These are phyloP conservation scores for Drosophila mimetica DNA, from an alignment of 2,888 invertebrate species.

Conservation along the genomic window DNA sequence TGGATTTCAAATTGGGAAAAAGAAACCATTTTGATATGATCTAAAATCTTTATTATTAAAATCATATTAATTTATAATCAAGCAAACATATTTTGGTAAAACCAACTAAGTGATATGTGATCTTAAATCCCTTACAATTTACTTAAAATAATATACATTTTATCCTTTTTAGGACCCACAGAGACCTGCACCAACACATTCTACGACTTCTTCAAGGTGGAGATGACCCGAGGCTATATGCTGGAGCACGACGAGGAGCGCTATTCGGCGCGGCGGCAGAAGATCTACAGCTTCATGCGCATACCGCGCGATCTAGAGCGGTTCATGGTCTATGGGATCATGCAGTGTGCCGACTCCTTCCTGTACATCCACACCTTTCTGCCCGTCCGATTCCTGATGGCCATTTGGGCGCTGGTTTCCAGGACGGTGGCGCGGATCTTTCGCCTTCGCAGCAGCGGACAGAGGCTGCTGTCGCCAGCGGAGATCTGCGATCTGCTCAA, in stretches of 20 bases:
- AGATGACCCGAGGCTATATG: conserved; percentile 96
- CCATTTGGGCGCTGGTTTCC: conserved; percentile 91
- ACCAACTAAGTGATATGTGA: too few relatives aligned
- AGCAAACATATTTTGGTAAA: too few relatives aligned
- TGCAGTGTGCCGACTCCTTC: conserved; percentile 98
- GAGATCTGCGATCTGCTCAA: conserved; percentile 98
- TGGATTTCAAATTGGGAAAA: neutral
- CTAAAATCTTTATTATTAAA: too few relatives aligned
- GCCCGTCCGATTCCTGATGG: conserved; percentile 95
- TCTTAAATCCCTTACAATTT: too few relatives aligned
- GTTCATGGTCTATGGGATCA: conserved; percentile 96
- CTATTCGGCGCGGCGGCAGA: conserved; percentile 96
- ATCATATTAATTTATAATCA: too few relatives aligned
- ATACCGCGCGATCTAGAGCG: conserved; percentile 96
- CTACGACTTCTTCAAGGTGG: conserved; percentile 91
- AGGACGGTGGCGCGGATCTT: conserved; percentile 90
- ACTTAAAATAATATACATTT: too few relatives aligned
- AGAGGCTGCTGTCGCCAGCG: conserved; percentile 90
- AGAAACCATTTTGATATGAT: too few relatives aligned
- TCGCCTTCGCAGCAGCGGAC: conserved; percentile 86
- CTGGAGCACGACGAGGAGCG: conserved; percentile 97
- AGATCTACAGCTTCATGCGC: conserved; percentile 98
- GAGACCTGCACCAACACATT: conserved; percentile 72
- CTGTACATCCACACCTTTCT: conserved; percentile 98
- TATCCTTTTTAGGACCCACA: conserved; percentile 20